Base-by-base conservation (phyloP, 2,113 vertebrate species). In the Jacana jacana region DNA sequence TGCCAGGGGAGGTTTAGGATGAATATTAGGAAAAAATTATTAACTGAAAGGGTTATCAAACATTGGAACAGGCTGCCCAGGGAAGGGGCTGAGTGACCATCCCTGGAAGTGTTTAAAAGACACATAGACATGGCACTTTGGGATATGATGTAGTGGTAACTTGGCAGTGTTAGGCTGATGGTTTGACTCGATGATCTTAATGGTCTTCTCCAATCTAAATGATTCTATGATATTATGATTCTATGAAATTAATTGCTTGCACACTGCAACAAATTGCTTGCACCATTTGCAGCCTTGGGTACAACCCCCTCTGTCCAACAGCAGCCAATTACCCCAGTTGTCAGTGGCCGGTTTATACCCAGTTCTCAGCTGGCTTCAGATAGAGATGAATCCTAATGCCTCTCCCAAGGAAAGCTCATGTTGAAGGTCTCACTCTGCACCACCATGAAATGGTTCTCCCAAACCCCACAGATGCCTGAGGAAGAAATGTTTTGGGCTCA, bases 391-490 rank as follows among this genome's bases (percentile, higher is more conserved):
- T 76, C 60, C 48, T 35, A 46, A 48, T 9, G 30, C 35, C 9
- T 33, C 18, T 98, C 97, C 98, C 97, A 98, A 25, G 97, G 95
- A 83, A 98, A 98, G n/a, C n/a, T 75, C 40, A 91, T 3, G 2
- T 64, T 76, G 28, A 98, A 98, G 39, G 68, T 89, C 57, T 98
- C 83, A 1, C 95, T 97, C 90, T 98, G 97, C 0, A 93, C 86
- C 88, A 94, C 96, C 2, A 96, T 97, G 80, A 98, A 98, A 54
- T 97, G 97, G 81, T 97, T 97, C 93, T 97, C 94, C 97, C 97
- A 98, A 88, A 98, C 97, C 1, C 97, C 97, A 1, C 89, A 97
- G 79, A 97, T 63, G 25, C 97, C 98, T 98, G 89, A 18, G 31
- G 33, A 83, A 84, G 24, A n/a, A 42, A 31, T 1, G 3, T 31